phyloP scores from a whole-genome alignment of 2,113 vertebrate species.

The Aptenodytes patagonicus region DNA sequence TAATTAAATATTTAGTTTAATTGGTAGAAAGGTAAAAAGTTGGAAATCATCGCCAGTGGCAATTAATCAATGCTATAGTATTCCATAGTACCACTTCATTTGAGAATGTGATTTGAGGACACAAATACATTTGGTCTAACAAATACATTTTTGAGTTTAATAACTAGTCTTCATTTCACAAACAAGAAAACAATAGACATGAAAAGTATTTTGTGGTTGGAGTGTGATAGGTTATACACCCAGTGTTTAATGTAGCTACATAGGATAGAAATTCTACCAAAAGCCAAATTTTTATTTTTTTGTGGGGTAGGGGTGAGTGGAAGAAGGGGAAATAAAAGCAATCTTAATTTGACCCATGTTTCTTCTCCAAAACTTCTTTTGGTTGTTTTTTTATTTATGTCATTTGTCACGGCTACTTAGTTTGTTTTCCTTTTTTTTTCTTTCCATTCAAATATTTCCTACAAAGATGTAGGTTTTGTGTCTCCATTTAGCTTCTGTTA shows the following conservation, averaged over 20 bases:
- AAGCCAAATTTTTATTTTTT: background rate
- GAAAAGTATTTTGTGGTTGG: background rate
- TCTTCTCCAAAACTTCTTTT: background rate
- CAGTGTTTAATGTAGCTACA: background rate
- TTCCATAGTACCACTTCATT: background rate
- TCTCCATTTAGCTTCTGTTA: conserved; percentile 47
- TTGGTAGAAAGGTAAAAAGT: background rate
- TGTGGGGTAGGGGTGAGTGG: background rate
- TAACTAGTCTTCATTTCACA: background rate
- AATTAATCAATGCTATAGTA: background rate
- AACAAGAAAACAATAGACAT: background rate
- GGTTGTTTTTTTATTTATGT: background rate
- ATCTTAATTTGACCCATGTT: background rate
- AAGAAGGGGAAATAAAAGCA: background rate
- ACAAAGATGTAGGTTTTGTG: conserved; percentile 39
- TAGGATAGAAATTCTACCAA: background rate
- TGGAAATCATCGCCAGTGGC: background rate
- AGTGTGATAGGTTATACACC: background rate
- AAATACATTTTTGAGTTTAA: background rate
- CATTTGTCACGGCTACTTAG: conserved; percentile 21
- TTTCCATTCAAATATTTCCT: background rate
- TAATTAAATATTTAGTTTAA: background rate
- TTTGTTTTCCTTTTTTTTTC: conserved; percentile 11
- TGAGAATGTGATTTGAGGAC: background rate
- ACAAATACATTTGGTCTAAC: background rate